These are phyloP conservation scores for Acanthopleura granulata DNA, from an alignment of 2,888 invertebrate species.

Conservation along the genomic window DNA sequence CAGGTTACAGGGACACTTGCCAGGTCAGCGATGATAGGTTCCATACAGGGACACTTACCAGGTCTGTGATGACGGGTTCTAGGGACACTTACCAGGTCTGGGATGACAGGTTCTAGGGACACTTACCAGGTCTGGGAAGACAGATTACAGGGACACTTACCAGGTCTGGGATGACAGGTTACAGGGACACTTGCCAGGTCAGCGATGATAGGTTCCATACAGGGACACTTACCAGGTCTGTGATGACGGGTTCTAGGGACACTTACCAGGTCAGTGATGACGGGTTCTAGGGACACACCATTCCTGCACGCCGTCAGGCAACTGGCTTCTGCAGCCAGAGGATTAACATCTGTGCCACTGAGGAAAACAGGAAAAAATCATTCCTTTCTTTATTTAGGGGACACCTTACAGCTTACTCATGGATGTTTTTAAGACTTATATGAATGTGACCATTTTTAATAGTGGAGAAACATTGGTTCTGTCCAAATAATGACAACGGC, in stretches of 20 bases:
- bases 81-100: too few relatives aligned
- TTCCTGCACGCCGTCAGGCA: constrained; percentile 80
- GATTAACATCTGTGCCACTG: constrained; percentile 83
- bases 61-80: too few relatives aligned
- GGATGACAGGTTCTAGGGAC: too few relatives aligned
- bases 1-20: constrained; percentile 69
- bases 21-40: too few relatives aligned
- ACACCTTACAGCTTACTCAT: not conserved
- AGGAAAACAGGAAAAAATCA: not conserved
- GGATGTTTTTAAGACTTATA: not conserved
- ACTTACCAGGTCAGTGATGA: constrained; percentile 68
- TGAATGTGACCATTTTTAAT: not conserved
- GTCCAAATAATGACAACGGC: too few relatives aligned
- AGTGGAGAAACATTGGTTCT: too few relatives aligned
- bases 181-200: too few relatives aligned
- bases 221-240: not conserved
- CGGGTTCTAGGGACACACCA: constrained; percentile 71
- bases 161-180: too few relatives aligned
- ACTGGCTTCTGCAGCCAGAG: constrained; percentile 82
- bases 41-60: too few relatives aligned
- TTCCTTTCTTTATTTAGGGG: not conserved
- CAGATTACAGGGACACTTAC: too few relatives aligned
- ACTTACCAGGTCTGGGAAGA: too few relatives aligned
- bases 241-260: not conserved
- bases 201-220: too few relatives aligned